Conservation (phyloP, 2,888 invertebrate species). For the Caenorhabditis sp. region DNA sequence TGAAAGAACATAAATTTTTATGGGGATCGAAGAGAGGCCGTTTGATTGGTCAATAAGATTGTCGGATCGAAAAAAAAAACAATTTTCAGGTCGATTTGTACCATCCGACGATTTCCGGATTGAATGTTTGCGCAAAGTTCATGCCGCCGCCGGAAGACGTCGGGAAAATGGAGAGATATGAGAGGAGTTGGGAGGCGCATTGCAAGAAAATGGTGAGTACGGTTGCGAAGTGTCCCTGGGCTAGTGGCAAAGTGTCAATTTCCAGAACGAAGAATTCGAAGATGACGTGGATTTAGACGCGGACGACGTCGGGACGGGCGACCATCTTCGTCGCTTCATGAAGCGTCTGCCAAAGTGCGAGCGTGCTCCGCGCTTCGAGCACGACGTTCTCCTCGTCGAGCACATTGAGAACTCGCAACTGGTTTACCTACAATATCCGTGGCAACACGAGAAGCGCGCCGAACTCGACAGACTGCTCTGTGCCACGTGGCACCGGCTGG, state of each 20-base stretch:
- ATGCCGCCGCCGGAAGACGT: constrained; percentile 30
- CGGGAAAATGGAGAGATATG: constrained; percentile 31
- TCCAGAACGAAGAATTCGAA: constrained; percentile 26
- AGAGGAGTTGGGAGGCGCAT: constrained; percentile 48
- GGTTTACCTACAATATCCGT: constrained; percentile 48
- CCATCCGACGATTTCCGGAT: constrained; percentile 43
- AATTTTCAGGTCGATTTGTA: constrained; percentile 35
- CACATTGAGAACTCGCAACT: constrained; percentile 50
- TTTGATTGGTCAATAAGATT: no score
- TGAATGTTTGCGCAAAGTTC: constrained; percentile 42
- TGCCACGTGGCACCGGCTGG: neutral
- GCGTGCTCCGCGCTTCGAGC: constrained; percentile 43
- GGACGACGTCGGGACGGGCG: neutral
- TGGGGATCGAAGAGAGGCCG: no score
- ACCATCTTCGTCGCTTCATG: neutral
- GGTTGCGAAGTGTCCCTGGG: neutral
- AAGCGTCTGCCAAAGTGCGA: constrained; percentile 32
- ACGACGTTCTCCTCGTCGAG: constrained; percentile 23
- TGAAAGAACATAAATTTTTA: no score
- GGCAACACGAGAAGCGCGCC: constrained; percentile 21
- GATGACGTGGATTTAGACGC: constrained; percentile 36
- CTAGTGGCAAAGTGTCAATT: neutral
- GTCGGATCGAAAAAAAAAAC: no score
- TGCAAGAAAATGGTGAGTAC: constrained; percentile 42
- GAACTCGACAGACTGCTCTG: neutral